Evolutionary conservation across 2,797 vertebrate genomes (phyloP), one percentile per base, ranked within the genome.

Genomic region (Enteromius viviparus): DNA sequence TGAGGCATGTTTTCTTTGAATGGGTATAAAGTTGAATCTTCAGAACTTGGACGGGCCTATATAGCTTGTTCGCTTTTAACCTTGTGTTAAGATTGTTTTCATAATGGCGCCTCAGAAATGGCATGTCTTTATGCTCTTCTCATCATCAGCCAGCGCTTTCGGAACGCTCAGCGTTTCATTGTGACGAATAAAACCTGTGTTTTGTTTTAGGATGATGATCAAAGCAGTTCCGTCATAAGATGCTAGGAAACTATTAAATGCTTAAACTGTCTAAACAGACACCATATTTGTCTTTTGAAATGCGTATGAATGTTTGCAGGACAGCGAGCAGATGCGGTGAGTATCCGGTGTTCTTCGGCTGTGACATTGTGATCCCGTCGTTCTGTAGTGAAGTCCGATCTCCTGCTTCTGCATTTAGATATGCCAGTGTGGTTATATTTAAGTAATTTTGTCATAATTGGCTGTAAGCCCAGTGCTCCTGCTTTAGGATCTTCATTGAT

Each of bases 1-100:
- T 89, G 84, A 37, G 76, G 81, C 82, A 82, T 82, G 81, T 83
- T 89, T 82, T 71, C 78, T 89, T 78, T 88, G 85, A 89, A 45
- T 60, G 34, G 82, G 87, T 84, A 89, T 91, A 90, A 88, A 85
- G 68, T 85, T 62, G 85, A 76, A 85, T 82, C 64, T 91, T 89
- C 82, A 90, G 89, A 90, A 87, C 79, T 89, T 68, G 72, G 85
- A 88, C 64, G 3, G 90, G 91, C 66, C 91, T 90, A 90, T 89
- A 89, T 90, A 90, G 89, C 91, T 89, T 75, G 91, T 87, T 88
- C 90, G 85, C 88, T 76, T 91, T 89, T 84, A 87, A 76, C 79
- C 72, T 65, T 90, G 88, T 92, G 87, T 89, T 66, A 60, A 58
- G 91, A 90, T 89, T 53, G 85, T 80, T 84, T 84, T 80, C 40